Conservation (phyloP, 2,113 vertebrate species). For the Microcebus lehilahytsara region DNA sequence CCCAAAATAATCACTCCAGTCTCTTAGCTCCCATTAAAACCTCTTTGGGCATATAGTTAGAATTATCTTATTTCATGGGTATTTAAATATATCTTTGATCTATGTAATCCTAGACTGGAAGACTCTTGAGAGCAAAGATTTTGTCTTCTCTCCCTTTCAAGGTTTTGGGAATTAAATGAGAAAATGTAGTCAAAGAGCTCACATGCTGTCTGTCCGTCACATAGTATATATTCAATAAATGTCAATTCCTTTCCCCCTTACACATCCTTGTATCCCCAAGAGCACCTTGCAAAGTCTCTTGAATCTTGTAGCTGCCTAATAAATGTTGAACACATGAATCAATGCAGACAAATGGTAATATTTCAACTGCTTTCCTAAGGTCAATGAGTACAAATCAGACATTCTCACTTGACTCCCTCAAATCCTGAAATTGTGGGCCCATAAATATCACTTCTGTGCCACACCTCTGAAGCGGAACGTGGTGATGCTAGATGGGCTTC, state of each 20-base stretch:
- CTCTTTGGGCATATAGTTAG: constrained; percentile 40
- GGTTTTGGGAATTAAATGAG: constrained; percentile 48
- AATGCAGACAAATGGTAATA: background rate
- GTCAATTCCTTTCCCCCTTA: background rate
- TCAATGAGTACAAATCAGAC: constrained; percentile 18
- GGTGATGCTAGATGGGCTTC: background rate
- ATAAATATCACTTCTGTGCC: constrained; percentile 38
- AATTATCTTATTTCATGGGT: constrained; percentile 55
- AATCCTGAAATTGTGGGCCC: constrained; percentile 7
- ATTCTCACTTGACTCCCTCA: constrained; percentile 50
- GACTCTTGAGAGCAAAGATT: constrained; percentile 44
- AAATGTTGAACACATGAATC: constrained; percentile 49
- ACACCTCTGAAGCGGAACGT: constrained; percentile 6
- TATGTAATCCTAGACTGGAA: constrained; percentile 53
- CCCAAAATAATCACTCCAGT: constrained; percentile 20
- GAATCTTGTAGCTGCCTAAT: constrained; percentile 42
- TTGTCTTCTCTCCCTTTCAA: constrained; percentile 43
- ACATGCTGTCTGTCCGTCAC: background rate
- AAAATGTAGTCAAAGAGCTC: constrained; percentile 49
- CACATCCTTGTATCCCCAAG: background rate
- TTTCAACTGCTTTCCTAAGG: constrained; percentile 37
- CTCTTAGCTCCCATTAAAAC: constrained; percentile 42
- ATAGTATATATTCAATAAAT: constrained; percentile 62
- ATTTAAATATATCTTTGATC: constrained; percentile 58
- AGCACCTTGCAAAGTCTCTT: constrained; percentile 14